Base-by-base conservation (phyloP, 2,113 vertebrate species). In the Holacanthus passer region DNA sequence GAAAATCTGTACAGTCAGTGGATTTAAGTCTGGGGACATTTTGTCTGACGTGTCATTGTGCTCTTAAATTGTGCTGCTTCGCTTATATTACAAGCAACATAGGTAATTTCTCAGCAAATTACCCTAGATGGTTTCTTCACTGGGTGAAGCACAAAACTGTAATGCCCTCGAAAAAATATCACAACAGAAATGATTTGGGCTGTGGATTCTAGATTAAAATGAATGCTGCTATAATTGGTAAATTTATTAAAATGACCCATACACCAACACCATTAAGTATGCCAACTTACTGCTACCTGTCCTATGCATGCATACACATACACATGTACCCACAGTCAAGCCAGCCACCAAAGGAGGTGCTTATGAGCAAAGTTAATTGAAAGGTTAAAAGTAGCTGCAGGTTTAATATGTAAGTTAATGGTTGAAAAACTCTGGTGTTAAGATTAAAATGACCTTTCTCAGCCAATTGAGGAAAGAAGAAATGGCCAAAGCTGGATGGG, bases 211-310 rank as follows among this genome's bases (percentile, higher is more conserved):
- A 79, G 81, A 92, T 85, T 85, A 85, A 94, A 92, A 93, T 88
- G 81, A 93, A 90, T 91, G 73, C 72, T 48, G 87, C 89, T 89
- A 83, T 93, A 93, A 94, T 94, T 94, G 84, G 91, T 89, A 88
- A 91, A 91, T 92, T 81, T 94, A 94, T 95, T 93, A 91, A 95
- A 95, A 94, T 94, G 90, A 95, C 93, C 94, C 77, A 64, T 56
- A 77, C 64, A 84, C 59, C 70, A 93, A 92, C 66, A 81, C 88
- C 80, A 91, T 92, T 89, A 93, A 83, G 59, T 66, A 73, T 82
- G 71, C 75, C 83, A 91, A 87, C 77, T 79, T 53, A 53, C 75
- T 13, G 29, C 82, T 72, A 84, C 84, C 70, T 62, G 74, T 82
- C 73, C 66, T 77, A 82, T 81, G 62, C 60, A 79, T 69, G 72